These are phyloP conservation scores for Galemys pyrenaicus DNA, from an alignment of 2,113 vertebrate genomes.

Conservation along the genomic window DNA sequence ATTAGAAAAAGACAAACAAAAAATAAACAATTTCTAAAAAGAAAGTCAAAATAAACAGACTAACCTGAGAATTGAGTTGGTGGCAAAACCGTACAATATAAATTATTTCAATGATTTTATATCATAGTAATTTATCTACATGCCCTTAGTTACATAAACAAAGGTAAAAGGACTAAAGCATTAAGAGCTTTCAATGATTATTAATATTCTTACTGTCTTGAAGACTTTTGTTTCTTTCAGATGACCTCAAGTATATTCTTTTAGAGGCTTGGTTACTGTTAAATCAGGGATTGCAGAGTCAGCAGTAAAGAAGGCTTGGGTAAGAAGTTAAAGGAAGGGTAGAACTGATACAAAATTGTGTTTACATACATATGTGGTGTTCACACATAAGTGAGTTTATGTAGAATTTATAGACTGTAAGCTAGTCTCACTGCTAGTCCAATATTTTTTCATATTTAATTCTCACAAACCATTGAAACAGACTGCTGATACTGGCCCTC, in stretches of 20 bases:
- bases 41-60: background rate
- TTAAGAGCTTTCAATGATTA: no score
- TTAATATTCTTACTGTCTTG: constrained; percentile 21
- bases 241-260: background rate
- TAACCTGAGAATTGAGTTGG: background rate
- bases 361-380: background rate
- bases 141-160: no score
- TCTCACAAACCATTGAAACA: background rate
- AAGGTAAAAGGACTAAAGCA: no score
- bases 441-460: background rate
- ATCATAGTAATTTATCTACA: background rate
- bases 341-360: background rate
- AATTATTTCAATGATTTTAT: constrained; percentile 16
- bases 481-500: background rate
- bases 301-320: background rate
- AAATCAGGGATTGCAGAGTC: constrained; percentile 11
- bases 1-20: background rate
- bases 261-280: background rate
- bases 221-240: constrained; percentile 52
- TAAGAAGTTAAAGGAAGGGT: background rate
- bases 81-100: background rate
- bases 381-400: background rate
- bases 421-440: background rate
- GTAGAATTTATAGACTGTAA: background rate
- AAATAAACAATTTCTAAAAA: background rate